Conservation (phyloP, 2,113 vertebrate species). For the Shinisaurus crocodilurus region DNA sequence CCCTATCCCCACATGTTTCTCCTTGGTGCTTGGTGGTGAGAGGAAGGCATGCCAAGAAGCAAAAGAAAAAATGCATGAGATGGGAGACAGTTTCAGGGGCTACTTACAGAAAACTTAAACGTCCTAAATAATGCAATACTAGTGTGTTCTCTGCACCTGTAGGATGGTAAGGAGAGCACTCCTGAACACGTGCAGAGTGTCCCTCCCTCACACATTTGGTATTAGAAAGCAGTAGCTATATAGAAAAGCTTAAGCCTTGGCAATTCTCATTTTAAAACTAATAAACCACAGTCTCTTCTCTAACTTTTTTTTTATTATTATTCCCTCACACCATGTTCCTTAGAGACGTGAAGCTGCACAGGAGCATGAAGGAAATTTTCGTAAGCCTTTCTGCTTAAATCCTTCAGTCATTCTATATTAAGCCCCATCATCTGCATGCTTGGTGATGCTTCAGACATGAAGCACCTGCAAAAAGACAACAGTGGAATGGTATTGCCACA, state of each 20-base stretch:
- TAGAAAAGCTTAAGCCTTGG: background rate
- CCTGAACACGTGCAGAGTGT: background rate
- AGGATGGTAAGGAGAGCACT: background rate
- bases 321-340: background rate
- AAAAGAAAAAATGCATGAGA: background rate
- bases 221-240: background rate
- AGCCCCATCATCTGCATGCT: constrained; percentile 29
- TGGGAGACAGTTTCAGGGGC: background rate
- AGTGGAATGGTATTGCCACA: constrained; percentile 41
- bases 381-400: constrained; percentile 19
- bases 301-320: background rate
- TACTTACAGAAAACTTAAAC: background rate
- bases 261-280: background rate
- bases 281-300: background rate
- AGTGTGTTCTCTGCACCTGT: background rate
- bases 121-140: background rate
- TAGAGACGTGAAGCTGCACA: background rate
- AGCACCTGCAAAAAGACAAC: constrained; percentile 40
- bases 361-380: constrained; percentile 14
- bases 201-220: background rate
- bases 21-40: background rate
- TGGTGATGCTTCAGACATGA: constrained; percentile 41
- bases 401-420: background rate
- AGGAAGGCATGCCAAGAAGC: background rate
- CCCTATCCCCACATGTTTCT: background rate